Evolutionary conservation across 2,797 vertebrate species (phyloP).

Genomic region (Ctenosaura bakeri): DNA sequence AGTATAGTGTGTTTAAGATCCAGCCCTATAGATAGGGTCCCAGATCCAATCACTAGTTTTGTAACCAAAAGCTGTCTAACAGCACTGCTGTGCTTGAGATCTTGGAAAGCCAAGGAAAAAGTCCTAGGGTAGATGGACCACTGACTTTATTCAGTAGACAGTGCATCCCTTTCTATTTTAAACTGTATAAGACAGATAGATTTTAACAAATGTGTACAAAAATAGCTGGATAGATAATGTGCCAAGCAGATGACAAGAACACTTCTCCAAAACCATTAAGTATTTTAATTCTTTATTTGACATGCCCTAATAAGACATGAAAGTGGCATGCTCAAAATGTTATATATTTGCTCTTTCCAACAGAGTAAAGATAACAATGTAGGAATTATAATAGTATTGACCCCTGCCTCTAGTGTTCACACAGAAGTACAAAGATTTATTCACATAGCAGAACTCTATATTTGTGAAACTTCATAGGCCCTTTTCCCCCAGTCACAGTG

Average conservation of each 20-base stretch:
- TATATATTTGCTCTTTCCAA: not conserved
- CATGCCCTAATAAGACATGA: not conserved
- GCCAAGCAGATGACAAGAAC: not conserved
- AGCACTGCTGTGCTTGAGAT: not conserved
- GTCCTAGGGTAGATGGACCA: too few species aligned
- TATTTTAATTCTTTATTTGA: constrained; percentile 3
- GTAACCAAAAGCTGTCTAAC: not conserved
- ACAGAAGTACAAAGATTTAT: constrained; percentile 25
- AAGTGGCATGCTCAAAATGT: not conserved
- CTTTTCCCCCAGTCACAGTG: not conserved
- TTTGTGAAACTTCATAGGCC: constrained; percentile 60
- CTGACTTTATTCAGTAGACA: not conserved
- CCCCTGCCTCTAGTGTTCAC: not conserved
- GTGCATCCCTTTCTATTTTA: not conserved
- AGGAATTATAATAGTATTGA: not conserved
- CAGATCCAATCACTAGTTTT: too few species aligned
- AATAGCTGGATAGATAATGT: not conserved
- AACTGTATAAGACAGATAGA: not conserved
- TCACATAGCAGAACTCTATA: not conserved
- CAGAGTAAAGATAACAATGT: constrained; percentile 1
- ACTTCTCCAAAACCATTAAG: not conserved
- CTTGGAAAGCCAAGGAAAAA: not conserved
- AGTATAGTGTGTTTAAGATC: too few species aligned
- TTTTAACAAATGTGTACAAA: constrained; percentile 21
- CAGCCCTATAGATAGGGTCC: too few species aligned